These are phyloP conservation scores for Falco concolor DNA, from an alignment of 2,797 vertebrate genomes.

Conservation along the genomic window DNA sequence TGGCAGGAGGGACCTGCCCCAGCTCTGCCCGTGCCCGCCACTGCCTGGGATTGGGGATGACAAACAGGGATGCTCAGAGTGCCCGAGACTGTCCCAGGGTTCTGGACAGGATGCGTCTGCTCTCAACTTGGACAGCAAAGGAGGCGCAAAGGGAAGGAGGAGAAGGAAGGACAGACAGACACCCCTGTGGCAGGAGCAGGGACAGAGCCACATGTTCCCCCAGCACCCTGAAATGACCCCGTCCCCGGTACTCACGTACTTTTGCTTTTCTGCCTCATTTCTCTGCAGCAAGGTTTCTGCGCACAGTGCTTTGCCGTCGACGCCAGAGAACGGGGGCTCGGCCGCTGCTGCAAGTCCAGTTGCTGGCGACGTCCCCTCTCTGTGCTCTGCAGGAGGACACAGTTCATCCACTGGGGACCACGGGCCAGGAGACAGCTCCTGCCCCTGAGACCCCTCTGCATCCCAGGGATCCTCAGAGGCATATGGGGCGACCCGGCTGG, in stretches of 20 bases:
- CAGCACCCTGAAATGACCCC: neutral
- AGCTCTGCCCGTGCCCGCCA: rapidly evolving
- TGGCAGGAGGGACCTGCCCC: neutral
- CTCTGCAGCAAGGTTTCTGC: constrained; percentile 78
- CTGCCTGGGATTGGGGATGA: rapidly evolving
- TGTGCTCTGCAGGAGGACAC: constrained; percentile 70
- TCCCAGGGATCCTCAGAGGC: neutral
- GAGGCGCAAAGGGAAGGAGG: neutral
- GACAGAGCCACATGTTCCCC: rapidly evolving
- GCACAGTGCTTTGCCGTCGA: constrained; percentile 77
- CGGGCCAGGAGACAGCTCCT: neutral
- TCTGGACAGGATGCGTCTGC: rapidly evolving
- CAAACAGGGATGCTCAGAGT: rapidly evolving
- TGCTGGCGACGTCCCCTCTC: constrained; percentile 68
- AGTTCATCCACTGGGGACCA: neutral
- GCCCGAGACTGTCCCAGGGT: rapidly evolving
- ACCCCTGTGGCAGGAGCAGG: rapidly evolving
- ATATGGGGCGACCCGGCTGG: neutral
- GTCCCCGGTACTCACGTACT: constrained; percentile 71
- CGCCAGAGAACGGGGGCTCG: constrained; percentile 70
- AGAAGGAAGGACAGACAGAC: rapidly evolving
- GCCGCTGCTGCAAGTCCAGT: constrained; percentile 58
- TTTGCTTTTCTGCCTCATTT: constrained; percentile 81
- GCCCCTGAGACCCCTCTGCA: neutral
- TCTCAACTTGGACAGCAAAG: neutral